Percentiles rank a stretch among this genome's conserved stretches.
Evolutionary conservation across 2,113 vertebrate species (phyloP).

Genomic region (Sylvia atricapilla): DNA sequence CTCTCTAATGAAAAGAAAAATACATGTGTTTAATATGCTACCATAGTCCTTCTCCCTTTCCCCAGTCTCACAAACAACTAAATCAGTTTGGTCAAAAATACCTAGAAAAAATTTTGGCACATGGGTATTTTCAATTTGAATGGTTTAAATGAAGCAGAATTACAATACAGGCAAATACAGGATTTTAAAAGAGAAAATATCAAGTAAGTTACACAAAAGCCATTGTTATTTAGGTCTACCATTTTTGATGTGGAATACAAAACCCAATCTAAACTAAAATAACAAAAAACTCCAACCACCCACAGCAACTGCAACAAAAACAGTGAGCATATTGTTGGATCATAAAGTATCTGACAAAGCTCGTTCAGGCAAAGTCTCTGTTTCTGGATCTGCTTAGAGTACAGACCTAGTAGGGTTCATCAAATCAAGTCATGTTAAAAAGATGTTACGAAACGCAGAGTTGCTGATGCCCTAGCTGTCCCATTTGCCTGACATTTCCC

Average conservation of each 20-base stretch:
- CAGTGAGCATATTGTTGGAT: not conserved
- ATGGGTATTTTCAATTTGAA: not conserved
- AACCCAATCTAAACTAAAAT: not conserved
- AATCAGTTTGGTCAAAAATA: not conserved
- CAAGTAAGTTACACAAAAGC: not conserved
- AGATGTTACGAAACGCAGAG: not conserved
- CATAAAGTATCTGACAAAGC: not conserved
- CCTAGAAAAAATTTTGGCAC: not conserved
- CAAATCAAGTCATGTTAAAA: not conserved
- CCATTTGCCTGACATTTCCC: not conserved
- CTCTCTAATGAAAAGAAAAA: not conserved
- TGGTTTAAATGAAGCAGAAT: not conserved
- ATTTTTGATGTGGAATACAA: not conserved
- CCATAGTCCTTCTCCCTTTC: not conserved
- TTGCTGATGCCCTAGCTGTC: not conserved
- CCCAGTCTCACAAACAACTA: not conserved
- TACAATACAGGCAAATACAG: not conserved
- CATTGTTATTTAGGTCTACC: not conserved
- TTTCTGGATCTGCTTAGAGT: not conserved
- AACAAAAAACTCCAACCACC: not conserved
- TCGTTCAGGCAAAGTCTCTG: not conserved
- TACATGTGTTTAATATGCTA: not conserved
- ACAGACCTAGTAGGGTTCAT: not conserved
- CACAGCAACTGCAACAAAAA: not conserved
- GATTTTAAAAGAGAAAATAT: not conserved